A percentile compares a stretch with the other conserved stretches of the same genome.
These are phyloP conservation scores for Agrypnia vestita DNA, from an alignment of 1,140 invertebrate species.

Conservation along the genomic window DNA sequence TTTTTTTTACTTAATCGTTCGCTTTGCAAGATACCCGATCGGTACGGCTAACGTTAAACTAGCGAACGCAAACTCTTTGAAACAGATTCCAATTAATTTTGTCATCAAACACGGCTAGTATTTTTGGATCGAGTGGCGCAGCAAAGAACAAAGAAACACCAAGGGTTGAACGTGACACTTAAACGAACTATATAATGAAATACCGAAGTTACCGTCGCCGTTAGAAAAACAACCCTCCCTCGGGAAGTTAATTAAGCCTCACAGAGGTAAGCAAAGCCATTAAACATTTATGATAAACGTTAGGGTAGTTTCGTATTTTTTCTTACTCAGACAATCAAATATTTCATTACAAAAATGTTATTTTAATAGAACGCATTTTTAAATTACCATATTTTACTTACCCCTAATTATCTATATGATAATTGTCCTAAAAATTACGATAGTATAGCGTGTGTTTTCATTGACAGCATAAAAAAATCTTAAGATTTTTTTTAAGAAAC, in stretches of 20 bases:
- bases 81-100: constrained; percentile 37
- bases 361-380: too few species aligned
- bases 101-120: constrained; percentile 34
- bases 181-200: constrained; percentile 40
- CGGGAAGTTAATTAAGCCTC: constrained; percentile 52
- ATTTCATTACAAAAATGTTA: not conserved
- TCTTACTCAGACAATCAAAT: constrained; percentile 6
- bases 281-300: constrained; percentile 7
- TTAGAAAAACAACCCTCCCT: constrained; percentile 41
- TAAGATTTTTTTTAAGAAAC: too few species aligned
- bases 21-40: too few species aligned
- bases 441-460: too few species aligned
- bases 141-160: constrained; percentile 28
- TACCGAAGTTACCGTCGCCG: constrained; percentile 28
- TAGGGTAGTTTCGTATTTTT: not conserved
- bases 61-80: not conserved
- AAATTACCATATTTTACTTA: too few species aligned
- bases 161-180: constrained; percentile 18
- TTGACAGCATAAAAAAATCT: too few species aligned
- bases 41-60: too few species aligned
- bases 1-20: too few species aligned
- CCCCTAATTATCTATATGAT: too few species aligned
- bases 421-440: too few species aligned
- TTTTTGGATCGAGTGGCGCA: constrained; percentile 17
- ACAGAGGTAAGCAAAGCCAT: constrained; percentile 33